Evolutionary conservation across 2,888 invertebrate genomes (phyloP).

Genomic region (Pristionchus arcanus): DNA sequence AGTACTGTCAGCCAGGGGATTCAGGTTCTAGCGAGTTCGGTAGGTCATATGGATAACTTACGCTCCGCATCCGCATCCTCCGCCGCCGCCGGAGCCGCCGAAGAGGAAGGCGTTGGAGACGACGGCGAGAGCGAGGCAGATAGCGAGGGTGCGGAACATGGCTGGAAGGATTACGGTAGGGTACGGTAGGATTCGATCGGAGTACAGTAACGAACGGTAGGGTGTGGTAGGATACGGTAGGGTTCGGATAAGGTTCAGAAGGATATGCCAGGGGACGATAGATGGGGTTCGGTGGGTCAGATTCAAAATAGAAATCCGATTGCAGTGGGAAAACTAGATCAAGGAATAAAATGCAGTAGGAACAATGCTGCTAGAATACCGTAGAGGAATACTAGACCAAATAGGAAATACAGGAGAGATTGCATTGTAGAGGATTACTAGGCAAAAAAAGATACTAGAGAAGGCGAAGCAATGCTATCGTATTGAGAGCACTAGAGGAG

Average conservation of each 20-base stretch:
- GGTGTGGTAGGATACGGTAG: not conserved
- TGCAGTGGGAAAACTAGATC: not conserved
- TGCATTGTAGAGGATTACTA: no score
- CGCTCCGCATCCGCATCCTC: constrained; percentile 54
- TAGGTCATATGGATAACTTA: constrained; percentile 1
- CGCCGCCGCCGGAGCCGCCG: constrained; percentile 36
- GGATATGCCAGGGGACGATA: not conserved
- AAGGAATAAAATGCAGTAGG: no score
- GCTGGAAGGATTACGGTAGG: not conserved
- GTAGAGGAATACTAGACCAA: no score
- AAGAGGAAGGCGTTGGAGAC: constrained; percentile 54
- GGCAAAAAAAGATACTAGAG: no score
- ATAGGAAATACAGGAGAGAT: no score
- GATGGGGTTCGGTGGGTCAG: not conserved
- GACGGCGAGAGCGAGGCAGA: constrained; percentile 46
- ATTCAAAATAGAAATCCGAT: not conserved
- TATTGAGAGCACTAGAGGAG: not conserved
- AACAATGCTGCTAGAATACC: no score
- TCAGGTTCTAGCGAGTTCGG: not conserved
- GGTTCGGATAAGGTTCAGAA: not conserved
- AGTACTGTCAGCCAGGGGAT: no score
- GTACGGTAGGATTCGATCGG: not conserved
- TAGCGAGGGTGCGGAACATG: constrained; percentile 1
- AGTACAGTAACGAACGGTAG: no score
- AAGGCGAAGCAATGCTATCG: no score